Percentiles rank a stretch among this genome's conserved stretches.
phyloP scores from a whole-genome alignment of 2,113 vertebrate species.

The Greenwoodochromis staneri region DNA sequence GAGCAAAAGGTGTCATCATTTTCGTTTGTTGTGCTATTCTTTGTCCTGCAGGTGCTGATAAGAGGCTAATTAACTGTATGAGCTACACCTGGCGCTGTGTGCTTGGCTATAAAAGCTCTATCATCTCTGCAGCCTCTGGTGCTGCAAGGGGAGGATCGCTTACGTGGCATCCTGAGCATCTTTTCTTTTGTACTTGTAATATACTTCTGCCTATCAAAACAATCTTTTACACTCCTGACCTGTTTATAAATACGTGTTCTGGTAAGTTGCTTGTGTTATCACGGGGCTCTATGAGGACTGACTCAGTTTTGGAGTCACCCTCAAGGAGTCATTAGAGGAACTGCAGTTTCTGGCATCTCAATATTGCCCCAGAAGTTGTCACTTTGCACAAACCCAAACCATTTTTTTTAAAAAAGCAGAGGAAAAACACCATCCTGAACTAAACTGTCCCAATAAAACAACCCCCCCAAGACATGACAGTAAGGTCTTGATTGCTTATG shows the following conservation, averaged over 20 bases:
- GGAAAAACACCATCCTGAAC: background rate
- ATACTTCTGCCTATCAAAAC: background rate
- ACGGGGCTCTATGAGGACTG: fast-evolving
- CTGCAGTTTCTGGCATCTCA: background rate
- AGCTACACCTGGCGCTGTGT: background rate
- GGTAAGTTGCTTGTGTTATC: background rate
- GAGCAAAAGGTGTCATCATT: background rate
- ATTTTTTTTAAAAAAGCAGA: background rate
- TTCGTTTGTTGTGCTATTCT: background rate
- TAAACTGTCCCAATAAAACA: background rate
- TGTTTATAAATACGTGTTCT: background rate
- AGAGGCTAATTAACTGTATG: background rate
- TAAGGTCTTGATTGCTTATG: background rate
- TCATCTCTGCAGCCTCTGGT: background rate
- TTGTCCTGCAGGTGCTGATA: background rate
- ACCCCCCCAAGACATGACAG: too few relatives aligned
- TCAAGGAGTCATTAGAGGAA: background rate
- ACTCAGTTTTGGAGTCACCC: fast-evolving
- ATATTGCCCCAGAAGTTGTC: background rate
- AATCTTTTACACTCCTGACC: background rate
- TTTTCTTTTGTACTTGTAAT: background rate
- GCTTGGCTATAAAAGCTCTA: background rate
- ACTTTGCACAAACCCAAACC: background rate
- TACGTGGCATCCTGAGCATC: fast-evolving
- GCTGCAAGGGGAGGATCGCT: background rate